These are phyloP conservation scores for Epirrhoe alternata DNA, from an alignment of 2,888 invertebrate species.

Conservation along the genomic window DNA sequence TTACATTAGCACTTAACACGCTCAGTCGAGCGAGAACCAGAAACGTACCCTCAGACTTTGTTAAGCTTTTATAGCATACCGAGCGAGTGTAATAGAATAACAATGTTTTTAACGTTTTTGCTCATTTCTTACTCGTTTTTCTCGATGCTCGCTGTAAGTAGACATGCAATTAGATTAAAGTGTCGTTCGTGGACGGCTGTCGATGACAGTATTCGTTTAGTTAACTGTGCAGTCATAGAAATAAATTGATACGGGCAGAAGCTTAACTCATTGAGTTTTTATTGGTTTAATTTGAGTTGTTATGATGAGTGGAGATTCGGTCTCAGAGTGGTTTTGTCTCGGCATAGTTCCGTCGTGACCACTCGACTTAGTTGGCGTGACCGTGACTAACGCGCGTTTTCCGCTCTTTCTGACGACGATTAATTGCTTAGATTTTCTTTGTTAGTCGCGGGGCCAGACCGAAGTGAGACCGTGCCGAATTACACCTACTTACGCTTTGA, in stretches of 20 bases:
- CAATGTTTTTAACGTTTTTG: constrained; percentile 64
- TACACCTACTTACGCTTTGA: constrained; percentile 82
- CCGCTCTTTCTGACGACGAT: constrained; percentile 85
- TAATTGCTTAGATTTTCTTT: constrained; percentile 85
- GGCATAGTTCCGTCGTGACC: constrained; percentile 56
- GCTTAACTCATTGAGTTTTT: constrained; percentile 27
- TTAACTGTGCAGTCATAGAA: constrained; percentile 47
- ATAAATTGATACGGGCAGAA: constrained; percentile 33
- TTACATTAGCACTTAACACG: constrained; percentile 85
- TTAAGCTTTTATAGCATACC: constrained; percentile 65
- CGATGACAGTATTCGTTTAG: constrained; percentile 45
- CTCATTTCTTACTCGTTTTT: constrained; percentile 58
- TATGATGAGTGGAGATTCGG: constrained; percentile 12
- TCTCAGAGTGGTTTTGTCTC: constrained; percentile 28
- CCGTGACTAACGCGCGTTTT: constrained; percentile 83
- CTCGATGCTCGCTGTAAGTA: constrained; percentile 54
- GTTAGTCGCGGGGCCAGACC: constrained; percentile 82
- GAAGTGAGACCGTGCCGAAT: constrained; percentile 80
- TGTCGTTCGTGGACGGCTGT: constrained; percentile 50
- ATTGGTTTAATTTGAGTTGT: constrained; percentile 28
- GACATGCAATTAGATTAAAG: constrained; percentile 57
- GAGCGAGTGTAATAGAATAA: constrained; percentile 69
- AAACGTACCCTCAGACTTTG: constrained; percentile 71
- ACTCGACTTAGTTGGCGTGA: constrained; percentile 69
- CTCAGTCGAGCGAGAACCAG: constrained; percentile 78